Base-by-base conservation (phyloP, 2,888 invertebrate species). In the Diabrotica balteata region DNA sequence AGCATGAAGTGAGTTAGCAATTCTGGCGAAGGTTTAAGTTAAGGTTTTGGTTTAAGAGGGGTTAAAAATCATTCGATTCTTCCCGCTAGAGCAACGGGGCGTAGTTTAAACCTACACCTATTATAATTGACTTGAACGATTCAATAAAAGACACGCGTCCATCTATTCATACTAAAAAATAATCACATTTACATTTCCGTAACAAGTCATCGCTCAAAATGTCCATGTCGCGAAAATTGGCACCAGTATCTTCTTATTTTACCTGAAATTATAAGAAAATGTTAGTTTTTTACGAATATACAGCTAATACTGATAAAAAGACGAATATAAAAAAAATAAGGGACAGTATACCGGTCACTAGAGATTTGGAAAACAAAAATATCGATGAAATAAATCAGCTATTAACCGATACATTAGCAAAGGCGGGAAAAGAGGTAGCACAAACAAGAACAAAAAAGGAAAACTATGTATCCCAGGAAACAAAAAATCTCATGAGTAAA, bases 171-270 rank as follows among this genome's bases (percentile, higher is more conserved):
- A 55, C 57, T 62, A 63, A 62, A 68, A 67, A 60, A 67, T 62
- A 64, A 59, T 69, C 68, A 71, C 65, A 69, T 61, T 61, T 57
- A 62, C 52, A 53, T 63, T 63, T 62, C 51, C 52, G 55, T 45
- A 58, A 67, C 43, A 58, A 43, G 45, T 60, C 58, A 55, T 63
- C 57, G 63, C 53, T 67, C 67, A 63, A 54, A 70, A 60, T 72
- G 72, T 72, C 68, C 69, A 59, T 71, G 71, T 61, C 44, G 70
- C 58, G 80, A 77, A 72, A 79, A 79, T 75, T 80, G 80, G 76
- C 80, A 81, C 81, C 81, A 82, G 71, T 80, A 80, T 75, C 79
- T 77, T 68, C 81, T 78, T 70, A 83, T 78, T 74, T 82, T 81
- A 63, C 75, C 78, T 63, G 80, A 68, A 69, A 83, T 72, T 8